These are phyloP conservation scores for Holcopasites calliopsidis DNA, from an alignment of 1,140 invertebrate species.

Conservation along the genomic window DNA sequence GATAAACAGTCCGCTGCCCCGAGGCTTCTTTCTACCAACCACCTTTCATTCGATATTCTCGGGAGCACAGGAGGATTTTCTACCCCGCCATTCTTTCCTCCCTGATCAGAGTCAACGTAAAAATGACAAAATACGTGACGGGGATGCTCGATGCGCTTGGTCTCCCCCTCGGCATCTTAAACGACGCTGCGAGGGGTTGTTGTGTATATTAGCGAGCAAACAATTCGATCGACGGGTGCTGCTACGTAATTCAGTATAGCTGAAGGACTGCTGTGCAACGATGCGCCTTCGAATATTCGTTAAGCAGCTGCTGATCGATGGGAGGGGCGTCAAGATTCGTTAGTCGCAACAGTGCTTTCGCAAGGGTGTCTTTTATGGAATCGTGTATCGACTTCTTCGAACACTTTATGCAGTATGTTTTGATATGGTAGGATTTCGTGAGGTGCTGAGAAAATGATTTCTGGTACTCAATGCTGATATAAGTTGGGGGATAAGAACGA, in stretches of 20 bases:
- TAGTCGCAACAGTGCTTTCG: slow-evolving; percentile 11
- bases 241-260: slow-evolving; percentile 23
- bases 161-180: neutral
- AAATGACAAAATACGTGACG: slow-evolving; percentile 53
- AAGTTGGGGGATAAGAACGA: neutral
- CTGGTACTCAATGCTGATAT: neutral
- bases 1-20: slow-evolving; percentile 38
- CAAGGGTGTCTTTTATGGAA: neutral
- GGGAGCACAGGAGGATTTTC: slow-evolving; percentile 42
- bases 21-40: slow-evolving; percentile 14
- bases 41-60: slow-evolving; percentile 54
- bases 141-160: slow-evolving; percentile 5
- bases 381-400: neutral
- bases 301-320: slow-evolving; percentile 15
- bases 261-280: slow-evolving; percentile 31
- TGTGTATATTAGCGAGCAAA: slow-evolving; percentile 14
- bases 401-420: neutral
- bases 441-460: neutral
- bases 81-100: neutral
- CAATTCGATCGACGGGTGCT: slow-evolving; percentile 20
- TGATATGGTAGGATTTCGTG: neutral
- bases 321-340: slow-evolving; percentile 14
- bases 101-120: slow-evolving; percentile 20
- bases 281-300: slow-evolving; percentile 18
- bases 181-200: neutral